Evolutionary conservation across 2,797 vertebrate species (phyloP).

Genomic region (Typhlichthys subterraneus): DNA sequence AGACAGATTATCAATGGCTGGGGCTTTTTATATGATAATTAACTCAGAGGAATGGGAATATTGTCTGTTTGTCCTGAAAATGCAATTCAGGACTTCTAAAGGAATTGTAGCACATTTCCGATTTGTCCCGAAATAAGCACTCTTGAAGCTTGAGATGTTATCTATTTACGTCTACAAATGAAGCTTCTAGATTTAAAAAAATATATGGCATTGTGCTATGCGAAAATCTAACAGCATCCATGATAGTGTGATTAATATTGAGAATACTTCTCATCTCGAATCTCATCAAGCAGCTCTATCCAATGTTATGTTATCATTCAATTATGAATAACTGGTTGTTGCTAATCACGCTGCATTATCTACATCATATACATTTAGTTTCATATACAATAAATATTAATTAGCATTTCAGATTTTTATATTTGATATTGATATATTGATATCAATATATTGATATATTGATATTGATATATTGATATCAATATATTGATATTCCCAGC

Average conservation of each 20-base stretch:
- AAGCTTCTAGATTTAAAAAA: constrained; percentile 38
- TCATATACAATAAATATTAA: no score
- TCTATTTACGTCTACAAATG: constrained; percentile 41
- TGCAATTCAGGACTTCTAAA: constrained; percentile 58
- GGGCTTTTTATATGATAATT: constrained; percentile 76
- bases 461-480: no score
- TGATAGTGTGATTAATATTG: constrained; percentile 20
- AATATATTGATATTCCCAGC: no score
- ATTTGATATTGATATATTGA: no score
- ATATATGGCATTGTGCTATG: constrained; percentile 37
- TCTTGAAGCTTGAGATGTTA: constrained; percentile 48
- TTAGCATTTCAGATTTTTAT: no score
- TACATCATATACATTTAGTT: no score
- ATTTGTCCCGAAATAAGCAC: constrained; percentile 44
- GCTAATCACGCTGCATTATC: no score
- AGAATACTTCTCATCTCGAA: constrained; percentile 4
- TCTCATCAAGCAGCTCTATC: no score
- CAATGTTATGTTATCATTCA: no score
- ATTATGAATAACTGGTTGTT: no score
- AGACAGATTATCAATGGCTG: constrained; percentile 57
- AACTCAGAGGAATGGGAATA: constrained; percentile 62
- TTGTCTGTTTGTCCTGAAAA: constrained; percentile 63
- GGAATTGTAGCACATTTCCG: constrained; percentile 48
- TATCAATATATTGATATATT: no score
- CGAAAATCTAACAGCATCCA: constrained; percentile 37